Conservation (phyloP, 2,113 vertebrate species). For the Ptilorrhoa leucosticta region DNA sequence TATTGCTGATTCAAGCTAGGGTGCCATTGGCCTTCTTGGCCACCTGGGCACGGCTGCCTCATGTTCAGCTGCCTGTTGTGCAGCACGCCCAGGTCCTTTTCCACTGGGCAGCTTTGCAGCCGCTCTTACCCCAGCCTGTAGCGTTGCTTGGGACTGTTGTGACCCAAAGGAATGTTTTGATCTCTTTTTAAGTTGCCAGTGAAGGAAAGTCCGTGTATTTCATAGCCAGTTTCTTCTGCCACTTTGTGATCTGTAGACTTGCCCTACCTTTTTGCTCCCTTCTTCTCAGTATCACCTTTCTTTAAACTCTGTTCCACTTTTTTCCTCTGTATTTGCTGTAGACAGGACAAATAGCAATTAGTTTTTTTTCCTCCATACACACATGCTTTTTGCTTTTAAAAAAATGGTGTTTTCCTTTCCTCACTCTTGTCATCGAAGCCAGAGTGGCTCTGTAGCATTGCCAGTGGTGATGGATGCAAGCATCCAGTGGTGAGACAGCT, state of each 20-base stretch:
- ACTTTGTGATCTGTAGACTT: neutral
- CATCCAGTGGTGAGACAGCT: neutral
- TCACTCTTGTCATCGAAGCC: rapidly evolving
- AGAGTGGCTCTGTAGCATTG: neutral
- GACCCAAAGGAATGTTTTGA: neutral
- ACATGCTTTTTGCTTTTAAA: neutral
- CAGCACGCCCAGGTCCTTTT: neutral
- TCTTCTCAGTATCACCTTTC: neutral
- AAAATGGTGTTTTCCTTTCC: neutral
- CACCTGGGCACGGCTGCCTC: neutral
- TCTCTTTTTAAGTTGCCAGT: neutral
- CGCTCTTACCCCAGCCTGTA: neutral
- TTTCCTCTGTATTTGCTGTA: neutral
- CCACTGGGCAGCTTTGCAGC: neutral
- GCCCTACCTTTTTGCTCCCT: neutral
- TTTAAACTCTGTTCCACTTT: neutral
- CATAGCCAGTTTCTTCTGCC: neutral
- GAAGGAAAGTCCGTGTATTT: neutral
- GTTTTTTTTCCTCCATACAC: neutral
- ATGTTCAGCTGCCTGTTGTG: neutral
- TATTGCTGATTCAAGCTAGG: rapidly evolving
- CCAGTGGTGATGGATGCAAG: rapidly evolving
- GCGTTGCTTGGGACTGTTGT: neutral
- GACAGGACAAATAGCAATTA: neutral
- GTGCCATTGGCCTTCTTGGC: neutral